Percentiles rank a stretch among this genome's conserved stretches.
Evolutionary conservation across 2,888 invertebrate genomes (phyloP).

Genomic region (Horisme vitalbata): DNA sequence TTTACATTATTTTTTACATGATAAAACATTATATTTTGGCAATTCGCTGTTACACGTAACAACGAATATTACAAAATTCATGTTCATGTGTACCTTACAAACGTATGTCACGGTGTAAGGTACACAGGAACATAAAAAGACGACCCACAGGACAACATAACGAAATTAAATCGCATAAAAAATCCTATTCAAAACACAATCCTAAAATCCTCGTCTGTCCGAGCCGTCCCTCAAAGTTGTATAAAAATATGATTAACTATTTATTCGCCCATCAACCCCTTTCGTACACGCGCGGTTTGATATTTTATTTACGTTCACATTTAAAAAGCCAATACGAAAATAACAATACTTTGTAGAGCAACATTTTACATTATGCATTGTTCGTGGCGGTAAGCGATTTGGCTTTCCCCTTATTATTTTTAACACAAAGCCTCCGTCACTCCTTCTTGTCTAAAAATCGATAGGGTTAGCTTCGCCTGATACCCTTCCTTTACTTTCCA

Average conservation of each 20-base stretch:
- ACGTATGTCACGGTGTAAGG: too few species aligned
- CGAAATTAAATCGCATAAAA: neutral
- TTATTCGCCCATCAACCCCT: conserved; percentile 10
- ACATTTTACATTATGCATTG: conserved; percentile 21
- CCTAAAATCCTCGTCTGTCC: neutral
- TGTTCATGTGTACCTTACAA: too few species aligned
- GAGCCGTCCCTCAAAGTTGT: conserved; percentile 4
- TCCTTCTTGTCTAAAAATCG: conserved; percentile 46
- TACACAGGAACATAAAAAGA: too few species aligned
- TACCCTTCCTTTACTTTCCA: conserved; percentile 17
- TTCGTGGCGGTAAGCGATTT: conserved; percentile 36
- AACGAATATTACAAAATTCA: too few species aligned
- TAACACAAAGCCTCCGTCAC: conserved; percentile 37
- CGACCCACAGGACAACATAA: too few species aligned
- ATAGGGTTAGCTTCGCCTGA: conserved; percentile 41
- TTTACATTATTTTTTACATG: too few species aligned
- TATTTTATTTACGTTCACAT: conserved; percentile 8
- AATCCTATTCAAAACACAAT: neutral
- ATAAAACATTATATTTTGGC: too few species aligned
- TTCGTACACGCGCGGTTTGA: conserved; percentile 13
- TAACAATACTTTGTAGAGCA: conserved; percentile 5
- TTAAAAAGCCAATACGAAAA: conserved; percentile 14
- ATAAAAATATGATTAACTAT: conserved; percentile 20
- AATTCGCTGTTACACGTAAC: too few species aligned
- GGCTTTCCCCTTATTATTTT: conserved; percentile 43